Base-by-base conservation (phyloP, 2,113 vertebrate genomes). In the Callithrix jacchus region DNA sequence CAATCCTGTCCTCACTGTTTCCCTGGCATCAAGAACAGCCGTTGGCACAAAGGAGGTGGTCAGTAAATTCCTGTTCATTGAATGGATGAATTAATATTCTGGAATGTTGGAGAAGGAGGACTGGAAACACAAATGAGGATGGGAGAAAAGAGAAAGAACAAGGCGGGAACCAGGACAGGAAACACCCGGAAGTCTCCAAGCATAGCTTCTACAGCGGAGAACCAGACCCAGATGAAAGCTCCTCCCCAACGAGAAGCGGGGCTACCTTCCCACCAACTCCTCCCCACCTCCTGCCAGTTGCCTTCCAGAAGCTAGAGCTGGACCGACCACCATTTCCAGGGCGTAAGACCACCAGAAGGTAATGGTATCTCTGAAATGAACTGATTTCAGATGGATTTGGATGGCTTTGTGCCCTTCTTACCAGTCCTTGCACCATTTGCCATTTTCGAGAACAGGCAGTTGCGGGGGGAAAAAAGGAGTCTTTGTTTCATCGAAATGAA, bases 331-430 rank as follows among this genome's bases (percentile, higher is more conserved):
- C 37, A 17, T 70, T 58, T 58, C 13, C 45, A 32, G 23, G 58
- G 16, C 35, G 70, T 37, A 12, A 58, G 25, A 30, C 80, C 25
- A 10, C 35, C 95, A 79, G 70, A 73, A 73, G 68, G 35, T 18
- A 21, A 64, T 37, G 64, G 77, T 40, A 21, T 86, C 91, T 86
- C 93, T 73, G 73, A 92, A 96, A 91, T 42, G 35, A 93, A 68
- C 45, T 35, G 32, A 45, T 30, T 86, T 82, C 10, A 66, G 21
- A 58, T 47, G 83, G 27, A 21, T 64, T 85, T 6, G 13, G 27
- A 64, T 49, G 80, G 52, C 80, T 93, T 68, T 37, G 79, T 64
- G 73, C 35, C 27, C 83, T 32, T 6, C 84, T 86, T 71, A 10
- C 83, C 45, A 35, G 32, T 58, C 84, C 11, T 32, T 35, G 42